A percentile compares a stretch with the other conserved stretches of the same genome.
phyloP scores from a whole-genome alignment of 2,113 vertebrate genomes.

The Numida meleagris region DNA sequence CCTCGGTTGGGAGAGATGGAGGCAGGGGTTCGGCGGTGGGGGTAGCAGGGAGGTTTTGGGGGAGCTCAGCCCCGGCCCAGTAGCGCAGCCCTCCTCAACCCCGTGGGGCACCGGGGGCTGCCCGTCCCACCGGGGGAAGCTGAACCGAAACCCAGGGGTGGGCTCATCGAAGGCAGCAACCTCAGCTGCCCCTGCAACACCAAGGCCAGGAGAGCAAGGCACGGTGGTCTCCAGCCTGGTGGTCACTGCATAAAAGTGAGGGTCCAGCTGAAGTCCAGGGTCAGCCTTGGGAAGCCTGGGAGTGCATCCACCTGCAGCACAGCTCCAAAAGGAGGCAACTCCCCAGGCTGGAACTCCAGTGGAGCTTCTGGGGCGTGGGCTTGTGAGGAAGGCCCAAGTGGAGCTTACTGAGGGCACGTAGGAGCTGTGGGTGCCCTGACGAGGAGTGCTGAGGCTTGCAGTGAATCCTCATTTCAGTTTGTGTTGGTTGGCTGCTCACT shows the following conservation, averaged over 20 bases:
- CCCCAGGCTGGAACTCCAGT: not conserved
- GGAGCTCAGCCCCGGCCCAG: not conserved
- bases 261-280: not conserved
- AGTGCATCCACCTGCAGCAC: accelerated
- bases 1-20: too few species aligned
- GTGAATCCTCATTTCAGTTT: not conserved
- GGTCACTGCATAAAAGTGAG: not conserved
- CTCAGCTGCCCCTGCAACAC: not conserved
- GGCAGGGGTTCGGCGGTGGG: too few species aligned
- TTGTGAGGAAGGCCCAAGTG: not conserved
- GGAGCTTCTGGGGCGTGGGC: not conserved
- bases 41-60: too few species aligned
- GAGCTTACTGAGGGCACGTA: not conserved
- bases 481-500: not conserved
- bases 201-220: not conserved
- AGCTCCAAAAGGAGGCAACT: not conserved
- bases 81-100: not conserved
- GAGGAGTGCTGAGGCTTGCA: not conserved
- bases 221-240: not conserved
- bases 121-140: not conserved
- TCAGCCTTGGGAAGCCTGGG: accelerated
- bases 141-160: not conserved
- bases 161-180: not conserved
- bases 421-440: not conserved
- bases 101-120: not conserved